Evolutionary conservation across 2,113 vertebrate species (phyloP).

Genomic region (Brachyhypopomus gauderio): DNA sequence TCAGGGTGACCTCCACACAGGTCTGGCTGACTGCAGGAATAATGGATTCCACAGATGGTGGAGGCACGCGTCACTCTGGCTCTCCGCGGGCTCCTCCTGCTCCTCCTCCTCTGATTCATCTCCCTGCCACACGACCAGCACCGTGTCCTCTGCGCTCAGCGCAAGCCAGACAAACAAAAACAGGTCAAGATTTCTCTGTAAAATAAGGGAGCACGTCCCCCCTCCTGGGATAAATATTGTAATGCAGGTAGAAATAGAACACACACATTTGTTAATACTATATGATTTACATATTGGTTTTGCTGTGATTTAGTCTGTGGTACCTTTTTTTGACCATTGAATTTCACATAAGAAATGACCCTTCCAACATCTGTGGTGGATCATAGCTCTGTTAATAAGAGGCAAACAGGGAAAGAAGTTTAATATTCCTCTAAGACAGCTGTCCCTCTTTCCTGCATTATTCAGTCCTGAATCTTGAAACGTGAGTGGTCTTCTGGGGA

Average conservation of each 20-base stretch:
- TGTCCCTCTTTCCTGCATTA: not conserved
- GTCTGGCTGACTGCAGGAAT: not conserved
- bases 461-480: not conserved
- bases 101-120: constrained; percentile 14
- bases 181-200: not conserved
- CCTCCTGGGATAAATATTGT: no score
- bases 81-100: constrained; percentile 8
- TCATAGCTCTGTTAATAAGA: not conserved
- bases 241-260: no score
- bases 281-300: no score
- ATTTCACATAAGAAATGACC: not conserved
- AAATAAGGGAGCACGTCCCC: not conserved
- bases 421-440: not conserved
- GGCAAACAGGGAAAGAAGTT: not conserved
- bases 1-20: constrained; percentile 44
- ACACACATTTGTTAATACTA: no score
- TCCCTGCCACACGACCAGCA: not conserved
- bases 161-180: not conserved
- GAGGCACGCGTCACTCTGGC: constrained; percentile 10
- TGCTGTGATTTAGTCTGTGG: no score
- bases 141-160: not conserved
- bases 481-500: not conserved
- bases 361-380: not conserved
- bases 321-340: not conserved
- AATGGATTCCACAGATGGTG: constrained; percentile 11